phyloP scores from a whole-genome alignment of 2,888 invertebrate species.

The Pristionchus arcanus region DNA sequence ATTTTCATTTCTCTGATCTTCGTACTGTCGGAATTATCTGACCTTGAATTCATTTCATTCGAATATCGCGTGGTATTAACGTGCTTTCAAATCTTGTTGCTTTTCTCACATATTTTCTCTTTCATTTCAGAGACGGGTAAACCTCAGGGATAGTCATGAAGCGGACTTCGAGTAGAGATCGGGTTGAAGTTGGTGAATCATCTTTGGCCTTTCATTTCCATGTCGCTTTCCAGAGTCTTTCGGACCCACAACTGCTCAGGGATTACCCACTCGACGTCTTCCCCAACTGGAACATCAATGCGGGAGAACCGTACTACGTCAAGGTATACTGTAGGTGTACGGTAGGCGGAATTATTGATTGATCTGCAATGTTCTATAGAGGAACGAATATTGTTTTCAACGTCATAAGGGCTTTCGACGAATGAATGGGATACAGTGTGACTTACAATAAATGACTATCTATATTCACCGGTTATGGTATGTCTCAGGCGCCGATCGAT shows the following conservation, averaged over 20 bases:
- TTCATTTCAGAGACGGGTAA: conserved; percentile 36
- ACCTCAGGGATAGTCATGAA: not conserved
- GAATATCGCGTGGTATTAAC: not conserved
- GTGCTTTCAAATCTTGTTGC: not conserved
- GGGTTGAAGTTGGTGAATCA: conserved; percentile 19
- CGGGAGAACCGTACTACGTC: conserved; percentile 58
- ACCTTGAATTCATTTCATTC: conserved; percentile 20
- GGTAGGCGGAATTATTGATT: not conserved
- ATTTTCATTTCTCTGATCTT: not conserved
- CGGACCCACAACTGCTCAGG: conserved; percentile 54
- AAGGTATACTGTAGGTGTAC: conserved; percentile 37
- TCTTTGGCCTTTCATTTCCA: not conserved
- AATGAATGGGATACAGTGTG: no score
- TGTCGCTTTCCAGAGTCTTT: not conserved
- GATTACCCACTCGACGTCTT: conserved; percentile 62
- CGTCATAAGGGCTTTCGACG: no score
- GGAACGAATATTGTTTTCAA: not conserved
- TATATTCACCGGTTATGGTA: conserved; percentile 1
- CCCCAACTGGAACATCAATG: conserved; percentile 62
- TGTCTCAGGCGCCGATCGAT: conserved; percentile 62
- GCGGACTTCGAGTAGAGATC: conserved; percentile 40
- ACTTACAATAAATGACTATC: not conserved
- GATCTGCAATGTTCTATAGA: not conserved
- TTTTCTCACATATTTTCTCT: not conserved
- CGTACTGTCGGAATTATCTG: not conserved